Evolutionary conservation across 2,113 vertebrate species (phyloP).

Genomic region (Sebastes schlegelii): DNA sequence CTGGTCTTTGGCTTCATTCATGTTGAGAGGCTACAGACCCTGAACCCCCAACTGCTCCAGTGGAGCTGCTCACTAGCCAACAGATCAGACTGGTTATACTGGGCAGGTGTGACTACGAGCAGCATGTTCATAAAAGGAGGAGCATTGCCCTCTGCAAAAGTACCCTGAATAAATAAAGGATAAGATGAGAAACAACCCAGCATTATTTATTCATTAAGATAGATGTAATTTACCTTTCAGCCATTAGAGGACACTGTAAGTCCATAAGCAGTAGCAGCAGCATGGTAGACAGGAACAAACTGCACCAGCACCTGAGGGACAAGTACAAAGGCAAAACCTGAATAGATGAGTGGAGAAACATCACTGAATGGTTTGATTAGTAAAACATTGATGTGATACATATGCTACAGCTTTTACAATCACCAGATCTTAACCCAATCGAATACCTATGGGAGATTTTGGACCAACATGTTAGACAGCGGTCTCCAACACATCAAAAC

Average conservation of each 20-base stretch:
- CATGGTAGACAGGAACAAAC: neutral
- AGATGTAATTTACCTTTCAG: conserved; percentile 26
- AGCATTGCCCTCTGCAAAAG: neutral
- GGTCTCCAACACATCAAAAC: neutral
- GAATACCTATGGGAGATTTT: neutral
- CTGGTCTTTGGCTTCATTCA: neutral
- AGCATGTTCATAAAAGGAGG: neutral
- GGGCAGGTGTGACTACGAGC: neutral
- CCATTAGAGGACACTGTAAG: conserved; percentile 54
- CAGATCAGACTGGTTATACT: neutral
- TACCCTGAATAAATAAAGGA: neutral
- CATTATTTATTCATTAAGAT: conserved; percentile 20
- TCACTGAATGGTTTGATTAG: neutral
- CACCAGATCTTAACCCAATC: neutral
- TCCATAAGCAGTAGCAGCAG: neutral
- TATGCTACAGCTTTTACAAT: neutral
- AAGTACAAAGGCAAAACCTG: neutral
- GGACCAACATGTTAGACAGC: neutral
- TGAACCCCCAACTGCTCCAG: neutral
- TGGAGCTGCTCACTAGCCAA: neutral
- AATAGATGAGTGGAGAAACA: neutral
- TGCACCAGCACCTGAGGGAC: neutral
- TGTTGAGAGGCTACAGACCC: neutral
- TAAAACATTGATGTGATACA: neutral
- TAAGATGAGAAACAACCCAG: neutral